These are phyloP conservation scores for Brienomyrus brachyistius DNA, from an alignment of 2,113 vertebrate species.

Conservation along the genomic window DNA sequence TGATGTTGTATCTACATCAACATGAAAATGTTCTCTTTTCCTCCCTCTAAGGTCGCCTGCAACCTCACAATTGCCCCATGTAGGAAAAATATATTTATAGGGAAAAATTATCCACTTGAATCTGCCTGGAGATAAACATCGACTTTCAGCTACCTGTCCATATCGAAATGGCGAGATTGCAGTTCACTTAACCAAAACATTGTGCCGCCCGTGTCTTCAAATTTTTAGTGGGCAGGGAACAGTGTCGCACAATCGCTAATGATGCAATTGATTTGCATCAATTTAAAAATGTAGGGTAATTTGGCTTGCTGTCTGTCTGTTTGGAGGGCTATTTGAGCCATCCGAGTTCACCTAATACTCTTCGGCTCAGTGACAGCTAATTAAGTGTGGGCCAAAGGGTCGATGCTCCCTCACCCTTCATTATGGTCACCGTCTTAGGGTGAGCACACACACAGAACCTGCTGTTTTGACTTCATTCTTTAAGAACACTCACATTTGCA, in stretches of 20 bases:
- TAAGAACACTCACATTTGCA: not conserved
- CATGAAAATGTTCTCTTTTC: not conserved
- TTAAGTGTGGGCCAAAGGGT: slow-evolving; percentile 30
- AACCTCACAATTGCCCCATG: slow-evolving; percentile 19
- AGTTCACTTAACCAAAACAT: not conserved
- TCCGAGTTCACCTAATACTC: slow-evolving; percentile 19
- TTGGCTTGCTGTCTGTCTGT: not conserved
- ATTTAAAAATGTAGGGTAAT: not conserved
- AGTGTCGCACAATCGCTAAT: not conserved
- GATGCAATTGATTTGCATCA: slow-evolving; percentile 4
- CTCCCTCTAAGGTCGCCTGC: slow-evolving; percentile 29
- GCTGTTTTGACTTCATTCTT: not conserved
- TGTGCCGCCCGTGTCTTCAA: not conserved
- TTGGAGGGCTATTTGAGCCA: slow-evolving; percentile 17
- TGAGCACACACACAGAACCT: not conserved
- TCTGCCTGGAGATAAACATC: not conserved
- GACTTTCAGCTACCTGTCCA: slow-evolving; percentile 16
- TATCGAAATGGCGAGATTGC: not conserved
- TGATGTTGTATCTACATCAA: not conserved
- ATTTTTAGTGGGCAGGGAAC: not conserved
- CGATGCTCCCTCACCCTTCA: slow-evolving; percentile 5
- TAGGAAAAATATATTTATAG: slow-evolving; percentile 22
- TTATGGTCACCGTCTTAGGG: slow-evolving; percentile 1
- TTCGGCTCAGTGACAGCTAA: slow-evolving; percentile 29
- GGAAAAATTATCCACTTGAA: slow-evolving; percentile 1